Percentiles rank a stretch among this genome's conserved stretches.
These are phyloP conservation scores for Hiodon tergisus DNA, from an alignment of 2,113 vertebrate species.

Conservation along the genomic window DNA sequence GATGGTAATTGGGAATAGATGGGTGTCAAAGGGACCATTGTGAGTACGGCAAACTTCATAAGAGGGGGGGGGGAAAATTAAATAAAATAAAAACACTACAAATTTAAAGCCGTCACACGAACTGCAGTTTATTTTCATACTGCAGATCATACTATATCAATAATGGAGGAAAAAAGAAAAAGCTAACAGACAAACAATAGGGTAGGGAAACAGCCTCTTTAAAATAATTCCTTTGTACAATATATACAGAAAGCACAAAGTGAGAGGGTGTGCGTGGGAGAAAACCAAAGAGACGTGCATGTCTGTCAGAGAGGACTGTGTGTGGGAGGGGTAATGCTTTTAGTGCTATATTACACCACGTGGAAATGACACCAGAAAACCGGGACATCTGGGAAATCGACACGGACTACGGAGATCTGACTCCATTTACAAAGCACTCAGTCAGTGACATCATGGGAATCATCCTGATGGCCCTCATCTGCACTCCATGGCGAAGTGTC, in stretches of 20 bases:
- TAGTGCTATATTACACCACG: conserved; percentile 41
- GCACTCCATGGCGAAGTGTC: neutral
- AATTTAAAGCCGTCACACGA: conserved; percentile 24
- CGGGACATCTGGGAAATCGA: conserved; percentile 1
- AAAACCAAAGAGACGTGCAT: conserved; percentile 38
- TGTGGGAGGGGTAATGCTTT: conserved; percentile 29
- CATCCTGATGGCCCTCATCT: neutral
- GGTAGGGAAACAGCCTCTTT: conserved; percentile 63
- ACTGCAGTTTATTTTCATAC: conserved; percentile 17
- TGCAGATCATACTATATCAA: conserved; percentile 22
- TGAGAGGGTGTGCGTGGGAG: conserved; percentile 44
- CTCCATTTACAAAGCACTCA: conserved; percentile 2
- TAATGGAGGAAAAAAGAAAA: conserved; percentile 25
- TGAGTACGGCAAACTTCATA: neutral
- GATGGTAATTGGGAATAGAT: neutral
- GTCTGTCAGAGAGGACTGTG: neutral
- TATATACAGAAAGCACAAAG: conserved; percentile 79
- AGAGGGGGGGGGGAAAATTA: conserved; percentile 7
- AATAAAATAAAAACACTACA: conserved; percentile 20
- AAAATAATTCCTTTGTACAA: conserved; percentile 92
- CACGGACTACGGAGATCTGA: neutral
- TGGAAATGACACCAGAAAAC: conserved; percentile 26
- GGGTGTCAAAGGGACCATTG: neutral
- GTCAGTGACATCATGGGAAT: neutral
- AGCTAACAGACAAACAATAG: conserved; percentile 55